Conservation (phyloP, 2,113 vertebrate genomes). For the Alligator mississippiensis region DNA sequence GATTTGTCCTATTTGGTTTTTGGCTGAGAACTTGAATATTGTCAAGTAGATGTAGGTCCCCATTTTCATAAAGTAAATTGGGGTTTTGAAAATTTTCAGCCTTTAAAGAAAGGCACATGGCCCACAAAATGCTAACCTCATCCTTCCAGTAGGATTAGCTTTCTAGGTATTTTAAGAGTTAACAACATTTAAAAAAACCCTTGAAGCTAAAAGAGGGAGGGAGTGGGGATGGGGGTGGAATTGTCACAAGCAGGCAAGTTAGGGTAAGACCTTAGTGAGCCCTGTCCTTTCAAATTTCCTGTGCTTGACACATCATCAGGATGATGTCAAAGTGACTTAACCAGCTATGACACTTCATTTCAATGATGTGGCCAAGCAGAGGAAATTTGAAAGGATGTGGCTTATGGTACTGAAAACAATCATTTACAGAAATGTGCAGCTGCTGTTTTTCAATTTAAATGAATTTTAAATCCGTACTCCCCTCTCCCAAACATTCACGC, state of each 20-base stretch:
- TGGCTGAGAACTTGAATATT: background rate
- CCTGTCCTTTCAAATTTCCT: conserved; percentile 63
- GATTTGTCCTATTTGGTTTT: background rate
- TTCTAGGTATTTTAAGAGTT: conserved; percentile 51
- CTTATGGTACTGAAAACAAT: conserved; percentile 51
- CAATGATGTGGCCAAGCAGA: conserved; percentile 51
- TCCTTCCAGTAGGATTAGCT: background rate
- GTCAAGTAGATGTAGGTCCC: background rate
- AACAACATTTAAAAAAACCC: conserved; percentile 23
- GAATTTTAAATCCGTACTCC: conserved; percentile 50
- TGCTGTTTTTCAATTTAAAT: conserved; percentile 66
- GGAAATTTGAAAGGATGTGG: conserved; percentile 60
- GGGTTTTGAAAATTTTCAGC: background rate
- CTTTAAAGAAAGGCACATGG: conserved; percentile 35
- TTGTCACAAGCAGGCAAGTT: conserved; percentile 38
- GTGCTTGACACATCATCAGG: conserved; percentile 66
- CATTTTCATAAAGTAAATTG: background rate
- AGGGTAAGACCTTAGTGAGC: conserved; percentile 36
- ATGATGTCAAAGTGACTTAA: conserved; percentile 44
- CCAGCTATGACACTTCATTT: conserved; percentile 67
- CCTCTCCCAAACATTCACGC: conserved; percentile 4
- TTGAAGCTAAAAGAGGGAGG: background rate
- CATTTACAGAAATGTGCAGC: conserved; percentile 32
- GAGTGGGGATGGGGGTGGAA: background rate
- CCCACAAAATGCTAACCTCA: background rate